Base-by-base conservation (phyloP, 2,113 vertebrate species). In the Galeopterus variegatus region DNA sequence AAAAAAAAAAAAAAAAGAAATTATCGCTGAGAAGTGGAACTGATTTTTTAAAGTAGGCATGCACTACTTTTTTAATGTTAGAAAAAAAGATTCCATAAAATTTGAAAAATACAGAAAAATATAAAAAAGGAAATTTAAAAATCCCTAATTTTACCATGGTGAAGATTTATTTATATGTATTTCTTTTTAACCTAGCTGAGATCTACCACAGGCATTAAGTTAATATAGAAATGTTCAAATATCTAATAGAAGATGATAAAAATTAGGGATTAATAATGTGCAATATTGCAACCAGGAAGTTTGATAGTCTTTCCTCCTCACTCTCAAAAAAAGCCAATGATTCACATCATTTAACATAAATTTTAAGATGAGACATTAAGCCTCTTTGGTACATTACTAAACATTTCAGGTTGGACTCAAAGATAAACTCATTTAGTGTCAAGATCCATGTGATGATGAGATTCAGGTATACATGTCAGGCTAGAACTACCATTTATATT, bases 241-340 rank as follows among this genome's bases (percentile, higher is more conserved):
- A 89, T 90, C 48, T 77, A 94, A 90, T 7, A 90, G 19, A 92
- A 52, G 45, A 84, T 79, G 26, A 76, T 48, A 77, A 48, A 87
- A 92, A 48, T 14, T 77, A 28, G 56, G 24, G 1, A 64, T 4
- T 64, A 28, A 79, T 52, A 52, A 92, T 17, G 31, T 8, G 24
- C 33, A 83, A 45, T n/a, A 88, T 1, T 36, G 19, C 33, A 80
- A 56, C 12, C 50, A 69, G 7, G 11, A 95, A 31, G 52, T 96
- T n/a, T 90, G 50, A 86, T 0, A 87, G 41, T 67, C 76, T 56
- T 62, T 93, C 23, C 26, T 87, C 4, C 24, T 36, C 33, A 56
- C 19, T 72, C 28, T 60, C 45, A 23, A 33, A 70, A 81, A 79
- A 76, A 48, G 48, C 24, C 33, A 93, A 18, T 65, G 64, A 64